phyloP scores from a whole-genome alignment of 2,888 invertebrate genomes.

The Drosophila greeni region DNA sequence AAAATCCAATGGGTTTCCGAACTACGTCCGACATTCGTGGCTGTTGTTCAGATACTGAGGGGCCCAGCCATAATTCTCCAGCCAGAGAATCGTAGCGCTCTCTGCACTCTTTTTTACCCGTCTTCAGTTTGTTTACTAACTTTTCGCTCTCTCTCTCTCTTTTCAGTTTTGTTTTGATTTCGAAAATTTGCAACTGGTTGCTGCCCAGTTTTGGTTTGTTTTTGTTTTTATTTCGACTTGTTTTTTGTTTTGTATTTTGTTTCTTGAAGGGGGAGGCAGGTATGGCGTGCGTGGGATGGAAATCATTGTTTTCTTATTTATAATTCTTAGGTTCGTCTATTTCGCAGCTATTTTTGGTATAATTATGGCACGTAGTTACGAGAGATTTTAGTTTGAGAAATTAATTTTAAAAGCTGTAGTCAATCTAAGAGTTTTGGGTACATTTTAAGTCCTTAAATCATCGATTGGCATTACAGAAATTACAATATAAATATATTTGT shows the following conservation, averaged over 20 bases:
- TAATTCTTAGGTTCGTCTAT: slow-evolving; percentile 42
- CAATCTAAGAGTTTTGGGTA: accelerated
- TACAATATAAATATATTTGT: no score
- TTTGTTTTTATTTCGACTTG: slow-evolving; percentile 32
- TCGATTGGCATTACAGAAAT: no score
- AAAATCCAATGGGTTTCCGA: slow-evolving; percentile 10
- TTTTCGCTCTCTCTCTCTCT: slow-evolving; percentile 15
- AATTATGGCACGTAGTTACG: not conserved
- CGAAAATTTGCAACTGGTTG: slow-evolving; percentile 64
- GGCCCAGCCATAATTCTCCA: slow-evolving; percentile 58
- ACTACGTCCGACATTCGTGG: slow-evolving; percentile 54
- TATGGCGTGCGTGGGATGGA: slow-evolving; percentile 23
- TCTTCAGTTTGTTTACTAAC: slow-evolving; percentile 1
- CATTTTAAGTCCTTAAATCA: not conserved
- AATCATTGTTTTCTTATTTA: slow-evolving; percentile 25
- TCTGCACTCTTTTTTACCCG: slow-evolving; percentile 24
- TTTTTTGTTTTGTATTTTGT: slow-evolving; percentile 29
- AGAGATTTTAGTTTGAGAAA: not conserved
- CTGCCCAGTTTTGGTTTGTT: slow-evolving; percentile 38
- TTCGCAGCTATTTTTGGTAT: slow-evolving; percentile 2
- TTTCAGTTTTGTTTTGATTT: slow-evolving; percentile 70
- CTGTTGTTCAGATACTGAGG: slow-evolving; percentile 65
- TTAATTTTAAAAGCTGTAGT: not conserved
- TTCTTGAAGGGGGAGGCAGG: not conserved
- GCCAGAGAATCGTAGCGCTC: slow-evolving; percentile 25